A percentile compares a stretch with the other conserved stretches of the same genome.
Evolutionary conservation across 2,888 invertebrate genomes (phyloP).

Genomic region (Hyles lineata): DNA sequence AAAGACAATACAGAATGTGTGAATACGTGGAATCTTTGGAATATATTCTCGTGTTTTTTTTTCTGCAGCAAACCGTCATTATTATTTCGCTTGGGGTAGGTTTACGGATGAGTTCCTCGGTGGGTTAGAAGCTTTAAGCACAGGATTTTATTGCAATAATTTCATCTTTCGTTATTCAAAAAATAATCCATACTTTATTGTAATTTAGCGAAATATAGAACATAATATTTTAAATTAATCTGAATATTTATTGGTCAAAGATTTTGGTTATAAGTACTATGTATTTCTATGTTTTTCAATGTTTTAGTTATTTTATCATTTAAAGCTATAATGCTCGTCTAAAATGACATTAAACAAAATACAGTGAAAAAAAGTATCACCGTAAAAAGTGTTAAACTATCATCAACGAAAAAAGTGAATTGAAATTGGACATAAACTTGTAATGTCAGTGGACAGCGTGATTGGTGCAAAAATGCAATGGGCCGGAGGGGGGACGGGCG

Average conservation of each 20-base stretch:
- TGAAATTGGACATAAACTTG: conserved; percentile 40
- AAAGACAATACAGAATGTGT: conserved; percentile 2
- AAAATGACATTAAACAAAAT: neutral
- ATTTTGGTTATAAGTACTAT: no score
- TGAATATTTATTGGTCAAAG: no score
- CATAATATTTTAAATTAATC: no score
- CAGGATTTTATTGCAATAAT: no score
- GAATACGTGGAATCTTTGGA: neutral
- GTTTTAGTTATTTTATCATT: neutral
- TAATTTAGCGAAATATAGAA: no score
- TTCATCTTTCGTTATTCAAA: no score
- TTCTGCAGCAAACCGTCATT: neutral
- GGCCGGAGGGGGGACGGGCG: conserved; percentile 69
- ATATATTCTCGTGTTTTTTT: neutral
- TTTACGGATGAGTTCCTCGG: neutral
- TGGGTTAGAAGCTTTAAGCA: no score
- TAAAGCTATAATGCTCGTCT: neutral
- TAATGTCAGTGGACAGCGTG: conserved; percentile 69
- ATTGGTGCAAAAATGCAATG: conserved; percentile 74
- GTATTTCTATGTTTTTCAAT: neutral
- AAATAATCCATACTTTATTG: no score
- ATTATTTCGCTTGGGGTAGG: neutral
- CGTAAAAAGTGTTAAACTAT: conserved; percentile 10
- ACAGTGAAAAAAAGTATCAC: neutral
- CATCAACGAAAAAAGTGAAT: conserved; percentile 8